Percentiles rank a stretch among this genome's conserved stretches.
Conservation (phyloP, 2,113 vertebrate genomes). For the Strix aluco region DNA sequence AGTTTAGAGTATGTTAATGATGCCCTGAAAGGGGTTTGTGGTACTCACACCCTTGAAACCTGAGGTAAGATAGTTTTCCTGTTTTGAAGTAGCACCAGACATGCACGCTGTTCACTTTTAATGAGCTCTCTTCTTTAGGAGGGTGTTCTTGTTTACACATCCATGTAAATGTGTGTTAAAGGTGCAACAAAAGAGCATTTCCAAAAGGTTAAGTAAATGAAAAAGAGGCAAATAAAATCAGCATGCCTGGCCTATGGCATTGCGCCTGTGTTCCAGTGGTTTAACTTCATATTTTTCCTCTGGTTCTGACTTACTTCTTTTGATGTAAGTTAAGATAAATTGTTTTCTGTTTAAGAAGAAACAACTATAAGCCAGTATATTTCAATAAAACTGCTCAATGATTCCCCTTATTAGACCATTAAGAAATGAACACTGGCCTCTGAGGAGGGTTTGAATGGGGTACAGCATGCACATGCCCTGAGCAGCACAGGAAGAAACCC, state of each 20-base stretch:
- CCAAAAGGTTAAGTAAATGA: background rate
- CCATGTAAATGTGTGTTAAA: background rate
- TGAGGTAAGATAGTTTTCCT: background rate
- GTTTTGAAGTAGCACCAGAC: background rate
- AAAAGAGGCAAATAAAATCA: background rate
- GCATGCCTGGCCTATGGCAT: background rate
- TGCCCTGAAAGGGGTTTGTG: background rate
- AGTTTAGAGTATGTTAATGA: conserved; percentile 30
- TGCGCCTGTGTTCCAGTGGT: background rate
- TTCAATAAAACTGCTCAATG: background rate
- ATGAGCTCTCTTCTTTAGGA: background rate
- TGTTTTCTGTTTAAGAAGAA: background rate
- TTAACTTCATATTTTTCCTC: background rate
- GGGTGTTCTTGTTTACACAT: background rate
- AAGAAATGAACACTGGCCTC: background rate
- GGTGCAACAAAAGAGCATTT: background rate
- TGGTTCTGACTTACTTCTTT: background rate
- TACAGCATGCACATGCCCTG: background rate
- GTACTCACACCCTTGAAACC: background rate
- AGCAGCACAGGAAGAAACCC: background rate
- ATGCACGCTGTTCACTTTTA: background rate
- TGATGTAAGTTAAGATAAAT: background rate
- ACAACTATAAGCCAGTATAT: background rate
- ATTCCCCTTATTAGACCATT: background rate
- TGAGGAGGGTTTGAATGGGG: background rate